Conservation (phyloP, 2,888 invertebrate genomes). For the Melanchra persicariae region DNA sequence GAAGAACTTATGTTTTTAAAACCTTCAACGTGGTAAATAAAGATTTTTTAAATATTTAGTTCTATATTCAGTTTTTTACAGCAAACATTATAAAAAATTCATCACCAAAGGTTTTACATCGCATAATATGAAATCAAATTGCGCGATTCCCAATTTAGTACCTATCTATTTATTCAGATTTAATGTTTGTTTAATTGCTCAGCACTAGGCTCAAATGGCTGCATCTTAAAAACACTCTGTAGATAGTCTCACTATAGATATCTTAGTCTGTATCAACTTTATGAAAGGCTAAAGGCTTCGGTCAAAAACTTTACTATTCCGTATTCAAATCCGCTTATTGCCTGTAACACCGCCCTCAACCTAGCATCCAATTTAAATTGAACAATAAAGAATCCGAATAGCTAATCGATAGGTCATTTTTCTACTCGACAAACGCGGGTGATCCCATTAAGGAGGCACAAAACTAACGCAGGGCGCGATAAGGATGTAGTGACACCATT, state of each 20-base stretch:
- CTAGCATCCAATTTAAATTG: constrained; percentile 66
- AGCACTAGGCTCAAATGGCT: too few species aligned
- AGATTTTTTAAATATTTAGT: too few species aligned
- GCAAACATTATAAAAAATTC: too few species aligned
- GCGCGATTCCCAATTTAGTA: too few species aligned
- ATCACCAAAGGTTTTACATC: too few species aligned
- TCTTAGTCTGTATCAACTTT: background rate
- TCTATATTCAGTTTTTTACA: too few species aligned
- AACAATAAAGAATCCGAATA: constrained; percentile 63
- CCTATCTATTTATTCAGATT: too few species aligned
- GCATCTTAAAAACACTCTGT: background rate
- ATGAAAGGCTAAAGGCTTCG: constrained; percentile 3
- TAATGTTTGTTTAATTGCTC: too few species aligned
- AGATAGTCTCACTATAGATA: background rate
- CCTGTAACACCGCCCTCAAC: constrained; percentile 30
- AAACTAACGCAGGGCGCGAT: constrained; percentile 79
- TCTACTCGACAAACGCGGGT: constrained; percentile 74
- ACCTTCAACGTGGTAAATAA: too few species aligned
- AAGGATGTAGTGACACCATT: constrained; percentile 85
- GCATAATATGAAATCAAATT: too few species aligned
- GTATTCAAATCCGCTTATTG: constrained; percentile 26
- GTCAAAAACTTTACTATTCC: background rate
- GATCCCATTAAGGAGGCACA: constrained; percentile 86
- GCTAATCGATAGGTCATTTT: constrained; percentile 63
- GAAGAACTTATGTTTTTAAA: too few species aligned